Evolutionary conservation across 2,113 vertebrate genomes (phyloP), one percentile per base, ranked within the genome.

Genomic region (Podarcis cretensis): DNA sequence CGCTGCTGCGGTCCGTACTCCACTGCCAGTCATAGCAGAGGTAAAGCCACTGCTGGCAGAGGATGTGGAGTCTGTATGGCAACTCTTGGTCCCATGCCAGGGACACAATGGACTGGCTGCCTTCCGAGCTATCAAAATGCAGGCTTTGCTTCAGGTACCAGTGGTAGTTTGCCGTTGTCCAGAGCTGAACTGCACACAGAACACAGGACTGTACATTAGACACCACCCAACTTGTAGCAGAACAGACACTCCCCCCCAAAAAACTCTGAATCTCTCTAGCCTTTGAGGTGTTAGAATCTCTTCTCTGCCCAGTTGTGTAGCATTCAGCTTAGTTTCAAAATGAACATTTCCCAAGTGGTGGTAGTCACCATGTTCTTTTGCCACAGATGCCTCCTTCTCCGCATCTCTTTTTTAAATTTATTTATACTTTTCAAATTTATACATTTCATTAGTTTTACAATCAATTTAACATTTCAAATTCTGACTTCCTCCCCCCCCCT

Each of bases 71-170:
- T 78, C 96, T 96, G 1, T 97, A 96, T 0, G 98, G 95, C 3
- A 81, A 96, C 91, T 98, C 97, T 0, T 92, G 97, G 94, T 99
- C 98, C 99, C 99, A 99, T 3, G 94, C 94, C 89, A 99, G 91
- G 0, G 97, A 98, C n/a, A 96, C 97, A 0, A 98, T 96, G 6
- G 2, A 21, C 48, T 84, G 96, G 88, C 93, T 96, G 23, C 92
- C 93, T 40, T 95, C 94, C 87, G 96, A 93, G 76, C 75, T 89
- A 71, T 97, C 96, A 7, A 99, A 99, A 94, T 97, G 95, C 2
- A 99, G 96, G 76, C 97, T 99, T 94, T 99, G 99, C 89, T 99
- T 99, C 93, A 99, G 97, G 88, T 99, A 99, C 99, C 98, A 99
- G 96, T 99, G 98, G 91, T 99, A 99, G 97, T 99, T 99, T 2